phyloP scores from a whole-genome alignment of 64 coral and sea anemone species.

The Dendrophyllia cribrosa region DNA sequence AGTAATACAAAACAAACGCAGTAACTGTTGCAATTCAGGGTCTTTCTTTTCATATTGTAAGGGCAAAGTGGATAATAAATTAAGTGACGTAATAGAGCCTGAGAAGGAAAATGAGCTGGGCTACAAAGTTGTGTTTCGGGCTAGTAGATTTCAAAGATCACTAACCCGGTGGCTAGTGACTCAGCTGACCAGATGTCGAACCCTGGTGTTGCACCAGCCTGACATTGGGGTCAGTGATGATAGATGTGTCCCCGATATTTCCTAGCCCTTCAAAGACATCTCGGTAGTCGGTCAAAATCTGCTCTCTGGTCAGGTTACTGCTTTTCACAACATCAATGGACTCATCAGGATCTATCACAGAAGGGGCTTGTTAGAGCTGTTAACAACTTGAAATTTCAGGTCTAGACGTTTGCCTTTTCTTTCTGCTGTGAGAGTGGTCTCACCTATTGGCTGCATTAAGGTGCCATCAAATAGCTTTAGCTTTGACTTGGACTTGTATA shows the following conservation, averaged over 20 bases:
- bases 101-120: too few species aligned
- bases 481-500: not conserved
- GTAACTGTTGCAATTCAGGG: too few species aligned
- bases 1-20: too few species aligned
- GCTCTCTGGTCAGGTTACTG: slow-evolving; percentile 44
- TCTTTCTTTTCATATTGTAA: too few species aligned
- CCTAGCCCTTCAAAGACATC: slow-evolving; percentile 51
- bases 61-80: too few species aligned
- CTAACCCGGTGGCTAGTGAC: too few species aligned
- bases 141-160: too few species aligned
- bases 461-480: slow-evolving; percentile 62
- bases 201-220: slow-evolving; percentile 61
- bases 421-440: slow-evolving; percentile 5
- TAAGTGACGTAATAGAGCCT: too few species aligned
- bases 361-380: slow-evolving; percentile 18
- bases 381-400: slow-evolving; percentile 46
- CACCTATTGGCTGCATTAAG: not conserved
- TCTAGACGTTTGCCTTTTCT: slow-evolving; percentile 4
- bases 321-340: slow-evolving; percentile 2
- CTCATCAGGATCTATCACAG: slow-evolving; percentile 25
- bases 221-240: slow-evolving; percentile 49
- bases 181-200: too few species aligned
- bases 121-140: too few species aligned
- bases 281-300: slow-evolving; percentile 28
- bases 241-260: slow-evolving; percentile 40